phyloP scores from a whole-genome alignment of 2,113 vertebrate genomes.

The Hydrolagus affinis region DNA sequence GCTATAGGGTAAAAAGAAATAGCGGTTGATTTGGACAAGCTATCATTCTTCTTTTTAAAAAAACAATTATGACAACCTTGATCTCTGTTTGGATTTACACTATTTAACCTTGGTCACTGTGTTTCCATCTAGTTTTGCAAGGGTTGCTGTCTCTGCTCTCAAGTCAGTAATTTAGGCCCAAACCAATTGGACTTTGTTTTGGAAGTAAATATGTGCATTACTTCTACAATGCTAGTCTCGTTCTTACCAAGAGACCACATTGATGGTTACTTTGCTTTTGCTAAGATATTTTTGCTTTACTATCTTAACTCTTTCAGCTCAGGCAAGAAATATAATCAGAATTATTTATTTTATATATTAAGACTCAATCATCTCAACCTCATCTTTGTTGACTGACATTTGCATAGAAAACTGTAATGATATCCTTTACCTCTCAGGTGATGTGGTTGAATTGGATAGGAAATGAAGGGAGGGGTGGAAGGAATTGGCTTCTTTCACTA shows the following conservation, averaged over 20 bases:
- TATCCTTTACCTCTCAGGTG: background rate
- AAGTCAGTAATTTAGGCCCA: slow-evolving; percentile 16
- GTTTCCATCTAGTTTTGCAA: slow-evolving; percentile 2
- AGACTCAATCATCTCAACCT: background rate
- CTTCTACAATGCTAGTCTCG: background rate
- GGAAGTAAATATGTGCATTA: slow-evolving; percentile 29
- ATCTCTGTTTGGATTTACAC: slow-evolving; percentile 16
- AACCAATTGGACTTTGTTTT: slow-evolving; percentile 29
- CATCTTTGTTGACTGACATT: background rate
- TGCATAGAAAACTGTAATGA: background rate
- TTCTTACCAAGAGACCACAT: slow-evolving; percentile 15
- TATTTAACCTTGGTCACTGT: slow-evolving; percentile 18
- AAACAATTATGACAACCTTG: slow-evolving; percentile 5
- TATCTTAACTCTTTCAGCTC: slow-evolving; percentile 16
- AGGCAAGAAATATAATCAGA: background rate
- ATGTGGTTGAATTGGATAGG: background rate
- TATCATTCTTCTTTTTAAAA: slow-evolving; percentile 2
- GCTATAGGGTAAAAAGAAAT: slow-evolving; percentile 4
- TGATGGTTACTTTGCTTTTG: slow-evolving; percentile 1
- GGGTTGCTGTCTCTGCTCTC: background rate
- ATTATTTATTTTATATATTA: background rate
- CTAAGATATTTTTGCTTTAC: background rate
- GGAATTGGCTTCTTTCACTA: background rate
- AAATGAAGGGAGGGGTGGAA: background rate
- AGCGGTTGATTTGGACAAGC: background rate